A percentile compares a stretch with the other conserved stretches of the same genome.
These are phyloP conservation scores for Magallana nippona DNA, from an alignment of 2,888 invertebrate genomes.

Conservation along the genomic window DNA sequence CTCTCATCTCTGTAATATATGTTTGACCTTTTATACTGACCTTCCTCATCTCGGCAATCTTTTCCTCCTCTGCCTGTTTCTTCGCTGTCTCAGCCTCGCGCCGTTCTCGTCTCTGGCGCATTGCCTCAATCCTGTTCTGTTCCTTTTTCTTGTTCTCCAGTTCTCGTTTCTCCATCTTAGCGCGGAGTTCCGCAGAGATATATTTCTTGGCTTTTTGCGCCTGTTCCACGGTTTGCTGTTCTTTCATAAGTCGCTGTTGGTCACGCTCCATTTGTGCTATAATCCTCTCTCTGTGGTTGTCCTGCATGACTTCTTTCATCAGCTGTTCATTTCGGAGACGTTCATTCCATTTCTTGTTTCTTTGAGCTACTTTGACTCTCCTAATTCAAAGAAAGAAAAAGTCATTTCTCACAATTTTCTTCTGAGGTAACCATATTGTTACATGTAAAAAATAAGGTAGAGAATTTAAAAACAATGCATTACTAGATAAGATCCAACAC, in stretches of 20 bases:
- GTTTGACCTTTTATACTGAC: conserved; percentile 44
- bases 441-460: neutral
- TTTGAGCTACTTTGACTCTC: conserved; percentile 59
- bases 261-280: conserved; percentile 68
- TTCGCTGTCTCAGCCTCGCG: conserved; percentile 61
- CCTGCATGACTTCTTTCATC: conserved; percentile 69
- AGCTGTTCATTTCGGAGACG: conserved; percentile 61
- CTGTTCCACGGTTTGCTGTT: conserved; percentile 64
- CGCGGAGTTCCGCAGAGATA: conserved; percentile 56
- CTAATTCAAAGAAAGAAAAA: conserved; percentile 52
- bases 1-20: too few relatives aligned
- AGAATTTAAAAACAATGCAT: too few relatives aligned
- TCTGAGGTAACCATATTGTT: neutral
- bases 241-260: conserved; percentile 64
- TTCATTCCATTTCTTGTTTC: conserved; percentile 64
- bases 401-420: neutral
- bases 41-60: conserved; percentile 55
- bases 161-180: conserved; percentile 66
- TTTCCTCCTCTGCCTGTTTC: conserved; percentile 58
- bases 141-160: conserved; percentile 62
- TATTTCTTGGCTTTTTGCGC: conserved; percentile 70
- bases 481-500: too few relatives aligned
- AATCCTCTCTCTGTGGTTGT: conserved; percentile 70
- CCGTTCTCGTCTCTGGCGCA: conserved; percentile 66
- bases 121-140: conserved; percentile 63